Percentiles rank a stretch among this genome's conserved stretches.
phyloP scores from a whole-genome alignment of 2,113 vertebrate genomes.

The Tragelaphus strepsiceros region DNA sequence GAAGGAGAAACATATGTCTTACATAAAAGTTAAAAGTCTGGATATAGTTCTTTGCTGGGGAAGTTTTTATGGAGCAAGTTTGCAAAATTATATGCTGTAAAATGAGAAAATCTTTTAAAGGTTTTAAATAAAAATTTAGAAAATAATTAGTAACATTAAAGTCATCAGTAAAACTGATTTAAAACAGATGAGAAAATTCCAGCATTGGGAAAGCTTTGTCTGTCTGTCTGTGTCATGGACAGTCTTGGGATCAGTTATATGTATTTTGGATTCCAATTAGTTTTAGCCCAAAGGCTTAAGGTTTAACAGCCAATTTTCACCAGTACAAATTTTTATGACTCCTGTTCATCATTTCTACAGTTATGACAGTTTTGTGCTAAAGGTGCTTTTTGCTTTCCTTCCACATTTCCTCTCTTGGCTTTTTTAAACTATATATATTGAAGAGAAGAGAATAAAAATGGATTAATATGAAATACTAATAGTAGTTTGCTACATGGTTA shows the following conservation, averaged over 20 bases:
- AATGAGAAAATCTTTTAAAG: not conserved
- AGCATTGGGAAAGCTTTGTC: not conserved
- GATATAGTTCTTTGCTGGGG: not conserved
- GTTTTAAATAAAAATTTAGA: not conserved
- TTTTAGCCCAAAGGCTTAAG: not conserved
- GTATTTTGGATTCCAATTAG: not conserved
- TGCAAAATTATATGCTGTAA: not conserved
- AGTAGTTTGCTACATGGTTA: not conserved
- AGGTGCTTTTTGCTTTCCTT: not conserved
- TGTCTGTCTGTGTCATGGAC: not conserved
- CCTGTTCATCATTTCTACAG: not conserved
- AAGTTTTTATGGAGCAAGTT: not conserved
- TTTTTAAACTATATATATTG: not conserved
- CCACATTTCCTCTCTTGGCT: not conserved
- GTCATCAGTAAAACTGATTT: not conserved
- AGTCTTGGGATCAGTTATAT: not conserved
- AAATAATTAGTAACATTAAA: not conserved
- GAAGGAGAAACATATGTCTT: constrained; percentile 40
- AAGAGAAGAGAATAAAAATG: not conserved
- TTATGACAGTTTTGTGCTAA: not conserved
- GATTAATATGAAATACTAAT: not conserved
- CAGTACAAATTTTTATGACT: not conserved
- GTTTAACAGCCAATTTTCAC: not conserved
- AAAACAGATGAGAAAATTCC: not conserved
- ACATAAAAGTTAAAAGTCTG: constrained; percentile 29